Percentiles rank a stretch among this genome's conserved stretches.
Conservation (phyloP, 2,888 invertebrate species). For the Candidula unifasciata region DNA sequence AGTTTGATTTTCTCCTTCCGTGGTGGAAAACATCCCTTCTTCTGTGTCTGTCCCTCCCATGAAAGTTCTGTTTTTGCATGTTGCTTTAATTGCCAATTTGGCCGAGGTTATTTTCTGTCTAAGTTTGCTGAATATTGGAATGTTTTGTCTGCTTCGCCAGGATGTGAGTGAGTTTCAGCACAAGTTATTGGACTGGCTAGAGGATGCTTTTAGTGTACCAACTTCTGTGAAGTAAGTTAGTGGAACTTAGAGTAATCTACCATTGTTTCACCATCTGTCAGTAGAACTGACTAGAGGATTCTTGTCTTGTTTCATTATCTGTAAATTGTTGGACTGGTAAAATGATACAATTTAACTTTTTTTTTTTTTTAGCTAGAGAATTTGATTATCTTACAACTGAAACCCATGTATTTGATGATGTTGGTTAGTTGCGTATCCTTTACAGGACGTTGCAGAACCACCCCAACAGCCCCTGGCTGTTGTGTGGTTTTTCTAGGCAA, state of each 20-base stretch:
- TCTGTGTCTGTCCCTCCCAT: no score
- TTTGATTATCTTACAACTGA: no score
- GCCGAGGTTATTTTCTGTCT: not conserved
- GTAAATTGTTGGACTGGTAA: not conserved
- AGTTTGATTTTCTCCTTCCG: no score
- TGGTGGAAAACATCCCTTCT: no score
- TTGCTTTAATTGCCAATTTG: not conserved
- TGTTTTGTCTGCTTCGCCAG: constrained; percentile 54
- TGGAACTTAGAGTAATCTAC: not conserved
- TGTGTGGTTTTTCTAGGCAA: no score
- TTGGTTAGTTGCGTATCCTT: no score
- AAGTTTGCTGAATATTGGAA: not conserved
- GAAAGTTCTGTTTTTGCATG: no score
- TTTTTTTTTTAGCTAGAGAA: no score
- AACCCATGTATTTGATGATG: no score
- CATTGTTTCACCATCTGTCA: not conserved
- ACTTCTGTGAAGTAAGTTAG: constrained; percentile 51
- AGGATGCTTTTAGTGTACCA: constrained; percentile 77
- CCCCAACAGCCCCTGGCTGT: no score
- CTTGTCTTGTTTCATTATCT: constrained; percentile 70
- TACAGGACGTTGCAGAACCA: no score
- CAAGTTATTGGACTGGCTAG: constrained; percentile 79
- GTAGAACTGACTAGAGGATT: constrained; percentile 79
- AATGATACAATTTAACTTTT: no score
- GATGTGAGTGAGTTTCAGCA: constrained; percentile 80